Percentiles rank a stretch among this genome's conserved stretches.
These are phyloP conservation scores for Amphipoea lucens DNA, from an alignment of 2,888 invertebrate species.

Conservation along the genomic window DNA sequence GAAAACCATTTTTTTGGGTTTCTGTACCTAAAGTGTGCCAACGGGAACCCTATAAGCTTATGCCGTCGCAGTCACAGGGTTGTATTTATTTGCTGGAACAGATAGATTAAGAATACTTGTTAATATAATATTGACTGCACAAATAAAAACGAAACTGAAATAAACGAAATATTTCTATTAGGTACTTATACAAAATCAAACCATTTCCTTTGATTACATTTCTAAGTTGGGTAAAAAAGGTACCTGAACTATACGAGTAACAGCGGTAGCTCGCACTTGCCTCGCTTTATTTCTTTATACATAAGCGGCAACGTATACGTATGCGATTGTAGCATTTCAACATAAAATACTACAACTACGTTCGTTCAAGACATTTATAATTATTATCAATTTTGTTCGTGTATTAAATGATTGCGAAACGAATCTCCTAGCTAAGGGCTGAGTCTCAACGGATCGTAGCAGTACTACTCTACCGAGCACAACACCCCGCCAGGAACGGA, in stretches of 20 bases:
- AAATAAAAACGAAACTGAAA: no score
- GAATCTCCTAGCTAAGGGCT: conserved; percentile 81
- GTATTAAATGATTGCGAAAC: conserved; percentile 39
- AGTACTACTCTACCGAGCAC: conserved; percentile 70
- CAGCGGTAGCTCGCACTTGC: background rate
- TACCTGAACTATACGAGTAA: background rate
- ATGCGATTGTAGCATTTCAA: background rate
- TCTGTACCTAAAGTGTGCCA: background rate
- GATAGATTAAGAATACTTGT: background rate
- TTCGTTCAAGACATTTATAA: background rate
- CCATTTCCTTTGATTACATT: no score
- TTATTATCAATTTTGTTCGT: conserved; percentile 11
- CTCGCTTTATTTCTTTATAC: background rate
- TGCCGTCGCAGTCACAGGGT: background rate
- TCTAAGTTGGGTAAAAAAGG: no score
- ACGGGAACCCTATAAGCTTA: background rate
- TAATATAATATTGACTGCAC: background rate
- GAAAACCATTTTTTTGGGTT: no score
- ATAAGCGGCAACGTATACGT: background rate
- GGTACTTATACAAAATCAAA: no score
- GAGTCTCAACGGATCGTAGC: conserved; percentile 91
- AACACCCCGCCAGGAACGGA: conserved; percentile 89
- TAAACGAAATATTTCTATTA: no score
- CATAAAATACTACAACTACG: background rate
- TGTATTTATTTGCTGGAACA: background rate